Conservation (phyloP, 1,140 invertebrate species). For the Papilio helenus region DNA sequence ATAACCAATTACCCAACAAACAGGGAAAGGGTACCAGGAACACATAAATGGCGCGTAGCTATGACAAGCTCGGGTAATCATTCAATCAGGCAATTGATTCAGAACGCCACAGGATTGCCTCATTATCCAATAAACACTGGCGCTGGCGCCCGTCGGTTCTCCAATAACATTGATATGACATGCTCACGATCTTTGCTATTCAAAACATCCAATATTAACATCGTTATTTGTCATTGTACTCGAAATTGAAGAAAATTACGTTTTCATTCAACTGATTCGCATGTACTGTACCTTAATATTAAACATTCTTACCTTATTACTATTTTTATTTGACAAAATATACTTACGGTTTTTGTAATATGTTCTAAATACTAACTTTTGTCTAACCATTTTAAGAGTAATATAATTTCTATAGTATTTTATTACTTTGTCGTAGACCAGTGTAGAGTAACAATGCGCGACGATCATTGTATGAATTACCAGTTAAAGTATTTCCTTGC, state of each 20-base stretch:
- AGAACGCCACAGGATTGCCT: conserved; percentile 66
- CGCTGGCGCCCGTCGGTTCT: conserved; percentile 54
- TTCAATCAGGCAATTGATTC: conserved; percentile 78
- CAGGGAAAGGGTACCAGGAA: background rate
- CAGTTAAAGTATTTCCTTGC: conserved; percentile 1
- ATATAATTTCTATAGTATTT: background rate
- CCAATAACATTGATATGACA: conserved; percentile 38
- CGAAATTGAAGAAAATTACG: background rate
- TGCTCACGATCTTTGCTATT: conserved; percentile 11
- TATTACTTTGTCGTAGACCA: background rate
- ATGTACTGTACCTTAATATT: background rate
- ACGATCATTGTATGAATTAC: background rate
- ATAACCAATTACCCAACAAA: background rate
- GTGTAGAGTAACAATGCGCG: background rate
- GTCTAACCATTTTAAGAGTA: background rate
- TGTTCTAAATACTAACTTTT: background rate
- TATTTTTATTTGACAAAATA: too few relatives aligned
- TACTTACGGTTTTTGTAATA: too few relatives aligned
- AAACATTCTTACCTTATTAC: too few relatives aligned
- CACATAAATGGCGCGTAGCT: conserved; percentile 50
- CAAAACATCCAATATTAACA: conserved; percentile 24
- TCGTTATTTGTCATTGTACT: conserved; percentile 1
- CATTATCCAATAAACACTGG: conserved; percentile 77
- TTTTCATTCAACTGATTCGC: conserved; percentile 9
- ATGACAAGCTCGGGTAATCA: conserved; percentile 69